Percentiles rank a stretch among this genome's conserved stretches.
phyloP scores from a whole-genome alignment of 2,797 vertebrate genomes.

The Chromis chromis region DNA sequence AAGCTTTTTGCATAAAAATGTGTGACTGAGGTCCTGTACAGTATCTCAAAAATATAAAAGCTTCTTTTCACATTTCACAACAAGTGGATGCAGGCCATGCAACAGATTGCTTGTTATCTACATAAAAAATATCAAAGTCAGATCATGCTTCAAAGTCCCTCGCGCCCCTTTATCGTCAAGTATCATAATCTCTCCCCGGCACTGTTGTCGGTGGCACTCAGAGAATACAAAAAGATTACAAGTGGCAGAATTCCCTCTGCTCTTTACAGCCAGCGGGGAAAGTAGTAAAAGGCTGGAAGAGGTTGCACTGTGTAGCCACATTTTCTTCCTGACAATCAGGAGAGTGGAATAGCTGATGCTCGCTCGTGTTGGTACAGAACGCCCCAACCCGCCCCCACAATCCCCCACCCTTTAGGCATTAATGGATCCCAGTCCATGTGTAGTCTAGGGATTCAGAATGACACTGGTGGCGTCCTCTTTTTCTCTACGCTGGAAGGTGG shows the following conservation, averaged over 20 bases:
- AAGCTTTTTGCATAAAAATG: conserved; percentile 82
- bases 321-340: conserved; percentile 29
- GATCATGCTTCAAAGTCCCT: conserved; percentile 56
- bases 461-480: conserved; percentile 71
- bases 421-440: conserved; percentile 28
- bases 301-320: conserved; percentile 24
- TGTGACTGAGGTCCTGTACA: conserved; percentile 63
- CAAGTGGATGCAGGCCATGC: conserved; percentile 70
- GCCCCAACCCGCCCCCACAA: background rate
- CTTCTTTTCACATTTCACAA: conserved; percentile 74
- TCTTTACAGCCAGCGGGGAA: conserved; percentile 35
- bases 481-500: conserved; percentile 83
- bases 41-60: conserved; percentile 76
- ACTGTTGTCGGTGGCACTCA: conserved; percentile 60
- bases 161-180: conserved; percentile 41
- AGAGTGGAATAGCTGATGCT: conserved; percentile 31
- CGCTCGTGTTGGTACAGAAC: conserved; percentile 28
- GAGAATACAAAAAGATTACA: conserved; percentile 63
- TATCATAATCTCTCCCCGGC: conserved; percentile 52
- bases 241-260: conserved; percentile 50
- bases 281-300: conserved; percentile 46
- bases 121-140: conserved; percentile 61
- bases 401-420: conserved; percentile 5
- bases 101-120: conserved; percentile 71
- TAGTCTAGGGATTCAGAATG: conserved; percentile 75